Conservation (phyloP, 2,113 vertebrate species). For the Lepidothrix coronata region DNA sequence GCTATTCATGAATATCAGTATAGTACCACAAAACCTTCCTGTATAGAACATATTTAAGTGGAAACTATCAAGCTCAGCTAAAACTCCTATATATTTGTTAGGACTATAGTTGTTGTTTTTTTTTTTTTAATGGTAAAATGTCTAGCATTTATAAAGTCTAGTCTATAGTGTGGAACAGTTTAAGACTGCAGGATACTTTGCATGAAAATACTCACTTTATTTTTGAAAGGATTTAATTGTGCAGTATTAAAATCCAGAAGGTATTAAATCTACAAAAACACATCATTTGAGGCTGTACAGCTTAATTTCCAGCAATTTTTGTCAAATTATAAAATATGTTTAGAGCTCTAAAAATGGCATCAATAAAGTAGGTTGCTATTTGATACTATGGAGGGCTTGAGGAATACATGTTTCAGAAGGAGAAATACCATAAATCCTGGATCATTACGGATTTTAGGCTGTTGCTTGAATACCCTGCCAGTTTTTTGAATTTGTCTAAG, state of each 20-base stretch:
- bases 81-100: not conserved
- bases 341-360: not conserved
- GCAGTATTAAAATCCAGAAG: not conserved
- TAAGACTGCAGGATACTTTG: not conserved
- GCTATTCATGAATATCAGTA: not conserved
- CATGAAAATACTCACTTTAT: not conserved
- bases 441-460: not conserved
- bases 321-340: not conserved
- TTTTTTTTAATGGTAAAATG: not conserved
- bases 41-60: not conserved
- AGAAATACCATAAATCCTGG: not conserved
- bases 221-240: not conserved
- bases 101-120: not conserved
- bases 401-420: not conserved
- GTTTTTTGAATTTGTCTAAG: not conserved
- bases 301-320: not conserved
- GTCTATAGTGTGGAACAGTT: not conserved
- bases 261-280: not conserved
- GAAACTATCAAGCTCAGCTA: not conserved
- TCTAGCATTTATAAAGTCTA: not conserved
- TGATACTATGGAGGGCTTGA: not conserved
- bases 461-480: not conserved
- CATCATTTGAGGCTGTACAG: not conserved
- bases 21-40: not conserved
- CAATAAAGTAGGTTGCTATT: not conserved